Percentiles rank a stretch among this genome's conserved stretches.
These are phyloP conservation scores for Ctenomys sociabilis DNA, from an alignment of 2,113 vertebrate species.

Conservation along the genomic window DNA sequence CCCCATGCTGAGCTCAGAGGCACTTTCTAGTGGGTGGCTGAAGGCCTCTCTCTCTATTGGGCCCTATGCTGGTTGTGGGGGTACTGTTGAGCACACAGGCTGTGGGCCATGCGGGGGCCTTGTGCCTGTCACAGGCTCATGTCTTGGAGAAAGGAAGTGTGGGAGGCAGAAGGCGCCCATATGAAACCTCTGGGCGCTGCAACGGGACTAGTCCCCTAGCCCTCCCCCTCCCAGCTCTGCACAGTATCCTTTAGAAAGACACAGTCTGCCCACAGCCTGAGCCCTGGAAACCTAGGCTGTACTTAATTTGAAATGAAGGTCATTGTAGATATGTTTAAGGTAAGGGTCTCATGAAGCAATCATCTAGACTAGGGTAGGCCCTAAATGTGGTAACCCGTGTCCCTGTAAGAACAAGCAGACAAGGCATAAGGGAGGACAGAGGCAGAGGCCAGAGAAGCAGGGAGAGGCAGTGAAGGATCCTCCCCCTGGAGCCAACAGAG, in stretches of 20 bases:
- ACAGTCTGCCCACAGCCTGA: neutral
- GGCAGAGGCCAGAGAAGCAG: neutral
- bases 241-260: neutral
- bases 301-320: neutral
- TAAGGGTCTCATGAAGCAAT: neutral
- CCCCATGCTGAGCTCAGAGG: fast-evolving
- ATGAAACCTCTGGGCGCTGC: neutral
- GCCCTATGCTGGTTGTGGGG: fast-evolving
- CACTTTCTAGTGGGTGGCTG: fast-evolving
- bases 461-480: neutral
- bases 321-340: neutral
- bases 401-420: neutral
- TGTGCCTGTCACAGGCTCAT: neutral
- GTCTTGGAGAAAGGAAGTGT: too few relatives aligned
- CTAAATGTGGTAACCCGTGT: neutral
- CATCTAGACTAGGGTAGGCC: neutral
- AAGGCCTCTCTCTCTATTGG: fast-evolving
- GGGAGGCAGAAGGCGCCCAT: neutral
- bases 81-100: fast-evolving
- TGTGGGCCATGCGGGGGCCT: neutral
- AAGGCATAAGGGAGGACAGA: neutral
- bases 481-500: neutral
- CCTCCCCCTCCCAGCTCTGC: too few relatives aligned
- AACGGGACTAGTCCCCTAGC: too few relatives aligned
- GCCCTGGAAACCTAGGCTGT: neutral